phyloP scores from a whole-genome alignment of 2,113 vertebrate species.

The Emydocephalus ijimae region DNA sequence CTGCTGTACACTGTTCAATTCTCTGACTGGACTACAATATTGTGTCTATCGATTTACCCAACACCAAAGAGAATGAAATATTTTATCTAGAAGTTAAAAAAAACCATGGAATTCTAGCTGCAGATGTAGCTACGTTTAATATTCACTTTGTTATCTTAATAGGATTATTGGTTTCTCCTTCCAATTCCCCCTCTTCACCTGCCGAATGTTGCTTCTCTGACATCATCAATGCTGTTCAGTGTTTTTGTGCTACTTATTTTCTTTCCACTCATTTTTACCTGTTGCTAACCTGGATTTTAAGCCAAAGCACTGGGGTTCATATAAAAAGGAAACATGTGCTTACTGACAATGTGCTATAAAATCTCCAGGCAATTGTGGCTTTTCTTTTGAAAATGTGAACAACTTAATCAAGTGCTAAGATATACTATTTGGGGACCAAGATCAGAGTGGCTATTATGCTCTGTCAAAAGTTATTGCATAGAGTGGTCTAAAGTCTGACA shows the following conservation, averaged over 20 bases:
- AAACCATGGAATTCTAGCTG: background rate
- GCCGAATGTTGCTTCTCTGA: background rate
- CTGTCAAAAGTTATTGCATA: constrained; percentile 15
- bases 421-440: background rate
- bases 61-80: background rate
- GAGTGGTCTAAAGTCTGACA: background rate
- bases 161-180: background rate
- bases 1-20: background rate
- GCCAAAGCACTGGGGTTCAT: background rate
- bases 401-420: constrained; percentile 2
- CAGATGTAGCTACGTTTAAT: background rate
- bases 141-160: background rate
- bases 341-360: constrained; percentile 24
- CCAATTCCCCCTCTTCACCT: background rate
- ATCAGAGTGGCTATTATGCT: background rate
- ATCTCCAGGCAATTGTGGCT: constrained; percentile 4
- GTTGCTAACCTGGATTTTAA: constrained; percentile 14
- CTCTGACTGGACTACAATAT: background rate
- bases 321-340: constrained; percentile 18
- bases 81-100: background rate
- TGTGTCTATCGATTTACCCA: background rate
- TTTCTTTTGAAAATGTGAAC: constrained; percentile 18
- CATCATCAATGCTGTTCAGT: background rate
- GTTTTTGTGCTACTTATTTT: background rate
- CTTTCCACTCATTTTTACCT: background rate